A percentile compares a stretch with the other conserved stretches of the same genome.
Conservation (phyloP, 2,888 invertebrate genomes). For the Endomychus coccineus region DNA sequence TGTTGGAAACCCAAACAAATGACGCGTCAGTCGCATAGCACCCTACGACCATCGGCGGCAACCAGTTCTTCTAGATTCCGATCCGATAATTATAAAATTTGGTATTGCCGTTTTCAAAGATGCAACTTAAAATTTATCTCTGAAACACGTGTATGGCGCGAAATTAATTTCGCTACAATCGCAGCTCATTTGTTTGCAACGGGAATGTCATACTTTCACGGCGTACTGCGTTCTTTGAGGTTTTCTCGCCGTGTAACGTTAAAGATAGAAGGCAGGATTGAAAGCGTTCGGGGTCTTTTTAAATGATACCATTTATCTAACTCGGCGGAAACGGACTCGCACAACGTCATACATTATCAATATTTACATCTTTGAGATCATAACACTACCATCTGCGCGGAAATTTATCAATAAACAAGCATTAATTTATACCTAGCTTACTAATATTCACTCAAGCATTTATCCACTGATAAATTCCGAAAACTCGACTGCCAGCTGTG, state of each 20-base stretch:
- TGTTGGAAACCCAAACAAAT: no score
- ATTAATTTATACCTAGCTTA: conserved; percentile 14
- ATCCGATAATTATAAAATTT: conserved; percentile 42
- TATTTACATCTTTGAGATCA: conserved; percentile 24
- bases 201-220: conserved; percentile 14
- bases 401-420: conserved; percentile 14
- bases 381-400: conserved; percentile 15
- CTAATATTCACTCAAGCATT: no score
- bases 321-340: conserved; percentile 23
- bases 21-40: no score
- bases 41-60: no score
- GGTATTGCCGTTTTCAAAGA: conserved; percentile 37
- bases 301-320: conserved; percentile 19
- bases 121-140: conserved; percentile 29
- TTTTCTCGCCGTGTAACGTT: conserved; percentile 3
- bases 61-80: conserved; percentile 42
- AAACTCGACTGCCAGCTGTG: no score
- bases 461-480: no score
- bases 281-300: conserved; percentile 8
- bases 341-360: conserved; percentile 17
- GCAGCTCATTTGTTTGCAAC: conserved; percentile 31
- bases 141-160: conserved; percentile 29
- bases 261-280: not conserved
- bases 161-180: conserved; percentile 24
- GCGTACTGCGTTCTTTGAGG: conserved; percentile 10